phyloP scores from a whole-genome alignment of 2,797 vertebrate genomes.

The Anguilla megastoma region DNA sequence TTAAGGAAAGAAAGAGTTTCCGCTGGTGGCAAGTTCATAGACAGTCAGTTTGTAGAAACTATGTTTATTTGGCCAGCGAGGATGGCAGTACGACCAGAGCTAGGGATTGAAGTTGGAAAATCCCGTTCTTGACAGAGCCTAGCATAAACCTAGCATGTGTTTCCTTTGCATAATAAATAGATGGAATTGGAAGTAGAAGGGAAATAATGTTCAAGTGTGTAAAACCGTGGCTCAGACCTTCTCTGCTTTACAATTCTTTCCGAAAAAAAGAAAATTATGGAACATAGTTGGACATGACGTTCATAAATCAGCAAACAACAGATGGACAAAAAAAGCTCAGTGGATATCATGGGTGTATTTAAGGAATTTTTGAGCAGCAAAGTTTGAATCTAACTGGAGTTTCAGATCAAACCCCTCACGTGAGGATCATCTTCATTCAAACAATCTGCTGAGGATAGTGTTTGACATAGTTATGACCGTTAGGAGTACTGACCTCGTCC shows the following conservation, averaged over 20 bases:
- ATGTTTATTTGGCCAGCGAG: constrained; percentile 10
- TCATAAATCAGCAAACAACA: constrained; percentile 7
- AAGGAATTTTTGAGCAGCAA: neutral
- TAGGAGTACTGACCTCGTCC: neutral
- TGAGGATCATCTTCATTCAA: constrained; percentile 12
- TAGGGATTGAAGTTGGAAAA: constrained; percentile 15
- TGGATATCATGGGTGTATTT: constrained; percentile 3
- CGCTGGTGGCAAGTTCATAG: neutral
- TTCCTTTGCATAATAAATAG: constrained; percentile 23
- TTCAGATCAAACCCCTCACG: neutral
- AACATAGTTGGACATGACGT: neutral
- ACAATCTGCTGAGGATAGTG: neutral
- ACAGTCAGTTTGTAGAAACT: constrained; percentile 20
- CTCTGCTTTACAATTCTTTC: neutral
- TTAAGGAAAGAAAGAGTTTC: constrained; percentile 36
- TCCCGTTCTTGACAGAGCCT: neutral
- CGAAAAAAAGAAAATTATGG: neutral
- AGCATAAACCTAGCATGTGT: neutral
- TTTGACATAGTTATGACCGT: constrained; percentile 1
- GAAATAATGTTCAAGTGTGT: neutral
- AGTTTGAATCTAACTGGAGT: constrained; percentile 12
- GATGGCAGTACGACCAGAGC: constrained; percentile 11
- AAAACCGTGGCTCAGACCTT: neutral
- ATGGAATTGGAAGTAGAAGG: neutral
- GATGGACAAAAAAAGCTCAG: neutral